These are phyloP conservation scores for Lordiphosa clarofinis DNA, from an alignment of 1,140 invertebrate species.

Conservation along the genomic window DNA sequence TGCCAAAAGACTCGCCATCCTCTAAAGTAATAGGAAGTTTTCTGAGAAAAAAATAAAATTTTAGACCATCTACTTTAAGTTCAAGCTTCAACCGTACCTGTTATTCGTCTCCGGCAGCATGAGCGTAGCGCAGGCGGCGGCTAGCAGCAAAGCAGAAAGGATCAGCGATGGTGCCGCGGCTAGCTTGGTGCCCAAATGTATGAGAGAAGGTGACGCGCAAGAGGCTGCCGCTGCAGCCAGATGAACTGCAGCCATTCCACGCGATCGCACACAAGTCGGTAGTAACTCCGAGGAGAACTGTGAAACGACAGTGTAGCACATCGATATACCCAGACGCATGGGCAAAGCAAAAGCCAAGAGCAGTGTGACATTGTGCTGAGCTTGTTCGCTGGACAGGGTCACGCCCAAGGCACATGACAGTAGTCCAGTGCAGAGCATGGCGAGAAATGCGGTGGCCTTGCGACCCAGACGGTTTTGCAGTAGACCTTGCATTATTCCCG, in stretches of 20 bases:
- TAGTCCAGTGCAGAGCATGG: slow-evolving; percentile 43
- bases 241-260: slow-evolving; percentile 56
- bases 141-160: slow-evolving; percentile 34
- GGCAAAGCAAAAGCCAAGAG: slow-evolving; percentile 59
- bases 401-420: slow-evolving; percentile 66
- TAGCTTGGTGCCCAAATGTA: slow-evolving; percentile 49
- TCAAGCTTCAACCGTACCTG: slow-evolving; percentile 32
- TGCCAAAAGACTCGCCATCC: slow-evolving; percentile 58
- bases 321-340: slow-evolving; percentile 56
- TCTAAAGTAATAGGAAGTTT: slow-evolving; percentile 58
- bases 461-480: slow-evolving; percentile 54
- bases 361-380: slow-evolving; percentile 41
- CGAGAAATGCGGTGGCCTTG: slow-evolving; percentile 54
- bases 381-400: slow-evolving; percentile 44
- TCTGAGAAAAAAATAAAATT: slow-evolving; percentile 32
- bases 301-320: slow-evolving; percentile 60
- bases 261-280: slow-evolving; percentile 58
- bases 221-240: slow-evolving; percentile 54
- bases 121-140: slow-evolving; percentile 30
- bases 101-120: slow-evolving; percentile 63
- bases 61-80: not conserved
- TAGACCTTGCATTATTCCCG: slow-evolving; percentile 55
- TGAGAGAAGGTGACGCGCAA: slow-evolving; percentile 55
- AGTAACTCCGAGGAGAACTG: slow-evolving; percentile 58
- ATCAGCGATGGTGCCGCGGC: slow-evolving; percentile 52